Conservation (phyloP, 2,888 invertebrate genomes). For the Nomada ruficornis region DNA sequence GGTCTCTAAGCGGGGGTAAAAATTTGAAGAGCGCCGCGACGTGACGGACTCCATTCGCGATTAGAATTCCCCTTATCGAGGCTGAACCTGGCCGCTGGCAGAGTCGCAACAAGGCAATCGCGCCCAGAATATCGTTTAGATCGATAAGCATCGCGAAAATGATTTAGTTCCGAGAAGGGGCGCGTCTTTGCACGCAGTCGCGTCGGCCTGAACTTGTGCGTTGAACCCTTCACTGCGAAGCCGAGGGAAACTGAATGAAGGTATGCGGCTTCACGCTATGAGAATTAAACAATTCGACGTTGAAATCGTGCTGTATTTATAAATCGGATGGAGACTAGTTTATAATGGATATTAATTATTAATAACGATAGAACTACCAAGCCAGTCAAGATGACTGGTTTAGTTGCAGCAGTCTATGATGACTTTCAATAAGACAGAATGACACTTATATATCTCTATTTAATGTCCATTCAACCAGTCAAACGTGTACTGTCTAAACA, state of each 20-base stretch:
- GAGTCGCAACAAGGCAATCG: conserved; percentile 56
- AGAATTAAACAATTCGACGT: too few species aligned
- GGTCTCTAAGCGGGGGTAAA: conserved; percentile 29
- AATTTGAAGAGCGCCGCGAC: conserved; percentile 53
- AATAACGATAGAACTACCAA: too few species aligned
- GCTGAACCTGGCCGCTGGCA: conserved; percentile 44
- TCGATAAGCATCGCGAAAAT: conserved; percentile 56
- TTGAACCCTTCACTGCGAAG: neutral
- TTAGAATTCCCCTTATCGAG: conserved; percentile 51
- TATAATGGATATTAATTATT: too few species aligned
- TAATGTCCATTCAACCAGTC: too few species aligned
- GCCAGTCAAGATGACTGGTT: too few species aligned
- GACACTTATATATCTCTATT: too few species aligned
- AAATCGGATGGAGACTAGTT: too few species aligned
- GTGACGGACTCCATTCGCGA: conserved; percentile 61
- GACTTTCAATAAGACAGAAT: too few species aligned
- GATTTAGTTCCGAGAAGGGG: conserved; percentile 25
- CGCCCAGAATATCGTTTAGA: conserved; percentile 62
- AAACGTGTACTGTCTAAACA: too few species aligned
- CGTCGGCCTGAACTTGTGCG: conserved; percentile 4
- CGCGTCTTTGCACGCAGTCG: conserved; percentile 9
- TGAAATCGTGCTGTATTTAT: too few species aligned
- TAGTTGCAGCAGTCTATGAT: too few species aligned
- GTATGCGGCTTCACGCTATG: too few species aligned
- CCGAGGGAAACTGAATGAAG: neutral